Base-by-base conservation (phyloP, 2,113 vertebrate species). In the Ptychochromis oligacanthus region DNA sequence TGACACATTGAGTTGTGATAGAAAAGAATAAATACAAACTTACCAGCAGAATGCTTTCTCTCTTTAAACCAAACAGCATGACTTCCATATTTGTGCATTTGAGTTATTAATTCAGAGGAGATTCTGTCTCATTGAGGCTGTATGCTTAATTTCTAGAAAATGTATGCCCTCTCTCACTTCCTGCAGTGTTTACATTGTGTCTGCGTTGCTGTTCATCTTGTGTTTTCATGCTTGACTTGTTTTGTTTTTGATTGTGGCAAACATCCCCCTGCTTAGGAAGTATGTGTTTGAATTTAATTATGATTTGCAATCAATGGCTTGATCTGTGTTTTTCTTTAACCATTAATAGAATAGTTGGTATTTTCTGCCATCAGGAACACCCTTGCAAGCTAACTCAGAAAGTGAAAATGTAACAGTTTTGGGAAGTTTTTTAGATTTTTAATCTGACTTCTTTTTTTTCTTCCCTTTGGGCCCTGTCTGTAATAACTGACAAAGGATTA, bases 401-500 rank as follows among this genome's bases (percentile, higher is more conserved):
- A 55, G 64, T 82, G n/a, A 43, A 49, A 80, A 46, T 18, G 18
- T 43, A 55, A 80, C 57, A 28, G 38, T 59, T 84, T 81, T 8
- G 17, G 34, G 40, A 31, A 64, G 70, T 15, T 76, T 59, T 88
- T 78, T 64, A 54, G 38, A 49, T 78, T 87, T 85, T 80, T 64
- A 77, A 83, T 85, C 78, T n/a, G 9, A 57, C 11, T 85, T 36
- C 34, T 4, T 77, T 64, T 77, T 54, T 1, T 14, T 80, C n/a
- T n/a, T 82, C 28, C 31, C 81, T 80, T 74, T 61, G 34, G 28
- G 2, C 17, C 3, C 9, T 65, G 75, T 52, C 55, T 55, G 28
- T 54, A 64, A 60, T 36, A 55, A 75, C 34, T 79, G 75, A 59
- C 56, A 34, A n/a, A 58, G 80, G 87, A 87, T 89, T 90, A 90